A percentile compares a stretch with the other conserved stretches of the same genome.
phyloP scores from a whole-genome alignment of 2,113 vertebrate species.

The Patagioenas fasciata region DNA sequence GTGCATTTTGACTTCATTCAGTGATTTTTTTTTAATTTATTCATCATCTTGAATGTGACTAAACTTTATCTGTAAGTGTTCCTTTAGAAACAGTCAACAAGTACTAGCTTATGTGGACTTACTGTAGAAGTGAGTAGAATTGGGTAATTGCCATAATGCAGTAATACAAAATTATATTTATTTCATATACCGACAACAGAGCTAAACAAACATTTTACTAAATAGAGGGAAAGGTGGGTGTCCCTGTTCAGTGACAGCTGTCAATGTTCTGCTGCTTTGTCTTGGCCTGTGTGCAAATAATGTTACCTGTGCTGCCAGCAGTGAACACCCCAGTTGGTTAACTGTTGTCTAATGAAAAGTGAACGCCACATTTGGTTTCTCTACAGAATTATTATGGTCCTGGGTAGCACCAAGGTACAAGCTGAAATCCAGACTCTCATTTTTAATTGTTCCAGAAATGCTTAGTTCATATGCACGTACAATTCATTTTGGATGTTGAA shows the following conservation, averaged over 20 bases:
- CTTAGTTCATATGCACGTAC: neutral
- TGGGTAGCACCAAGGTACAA: neutral
- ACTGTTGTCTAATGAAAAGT: neutral
- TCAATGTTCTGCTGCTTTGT: neutral
- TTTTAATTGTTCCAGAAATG: neutral
- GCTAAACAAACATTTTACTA: neutral
- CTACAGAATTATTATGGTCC: neutral
- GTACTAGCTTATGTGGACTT: neutral
- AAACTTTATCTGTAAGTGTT: neutral
- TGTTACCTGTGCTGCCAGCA: neutral
- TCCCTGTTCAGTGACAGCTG: neutral
- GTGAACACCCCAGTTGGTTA: neutral
- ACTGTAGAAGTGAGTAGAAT: neutral
- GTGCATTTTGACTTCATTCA: neutral
- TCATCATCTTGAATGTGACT: neutral
- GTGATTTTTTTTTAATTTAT: neutral
- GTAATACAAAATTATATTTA: neutral
- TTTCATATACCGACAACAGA: neutral
- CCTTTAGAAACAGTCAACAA: neutral
- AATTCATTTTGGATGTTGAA: neutral
- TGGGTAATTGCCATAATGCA: neutral
- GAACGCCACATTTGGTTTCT: neutral
- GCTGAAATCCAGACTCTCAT: neutral
- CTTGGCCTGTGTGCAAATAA: neutral
- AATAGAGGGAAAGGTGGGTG: neutral